These are phyloP conservation scores for Apis mellifera DNA, from an alignment of 1,140 invertebrate species.

Conservation along the genomic window Amel_HAv3.1 CM009934.2:5279501-5280000, in stretches of 20 bases:
- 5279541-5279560: neutral
- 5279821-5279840: too few relatives aligned
- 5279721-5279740: neutral
- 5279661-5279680: neutral
- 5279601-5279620: too few relatives aligned
- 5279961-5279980: constrained; percentile 96
- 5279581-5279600: neutral
- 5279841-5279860: neutral
- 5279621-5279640: too few relatives aligned
- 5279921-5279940: constrained; percentile 87
- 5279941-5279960: constrained; percentile 95
- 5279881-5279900: neutral
- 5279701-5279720: neutral
- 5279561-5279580: neutral
- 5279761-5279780: neutral
- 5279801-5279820: neutral
- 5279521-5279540: neutral
- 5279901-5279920: constrained; percentile 39
- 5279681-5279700: neutral
- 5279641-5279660: neutral
- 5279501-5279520: too few relatives aligned
- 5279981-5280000: constrained; percentile 96
- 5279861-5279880: constrained; percentile 9
- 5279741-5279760: neutral
- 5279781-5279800: too few relatives aligned